These are phyloP conservation scores for Caenorhabditis angaria DNA, from an alignment of 2,888 invertebrate species.

Conservation along the genomic window DNA sequence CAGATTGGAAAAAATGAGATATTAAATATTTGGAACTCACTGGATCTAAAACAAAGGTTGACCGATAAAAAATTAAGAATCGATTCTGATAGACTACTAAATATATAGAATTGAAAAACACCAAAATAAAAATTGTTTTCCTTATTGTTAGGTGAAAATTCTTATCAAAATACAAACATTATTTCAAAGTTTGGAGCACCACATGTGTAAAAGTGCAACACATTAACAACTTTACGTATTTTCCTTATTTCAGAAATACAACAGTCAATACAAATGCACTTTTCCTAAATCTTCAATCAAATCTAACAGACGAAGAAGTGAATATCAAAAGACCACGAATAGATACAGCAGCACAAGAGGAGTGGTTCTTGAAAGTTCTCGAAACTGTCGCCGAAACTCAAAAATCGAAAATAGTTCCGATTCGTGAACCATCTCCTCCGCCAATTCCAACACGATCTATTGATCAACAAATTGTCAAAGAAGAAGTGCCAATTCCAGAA, in stretches of 20 bases:
- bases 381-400: constrained; percentile 18
- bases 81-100: too few relatives aligned
- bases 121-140: too few relatives aligned
- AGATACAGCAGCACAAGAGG: constrained; percentile 13
- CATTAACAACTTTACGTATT: too few relatives aligned
- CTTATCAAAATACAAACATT: too few relatives aligned
- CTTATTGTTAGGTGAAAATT: too few relatives aligned
- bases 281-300: not conserved
- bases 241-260: not conserved
- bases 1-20: too few relatives aligned
- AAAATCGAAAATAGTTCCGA: not conserved
- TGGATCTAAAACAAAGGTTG: too few relatives aligned
- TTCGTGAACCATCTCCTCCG: constrained; percentile 4
- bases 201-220: too few relatives aligned
- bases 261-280: not conserved
- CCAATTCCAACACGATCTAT: not conserved
- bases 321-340: constrained; percentile 14
- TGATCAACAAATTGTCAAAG: not conserved
- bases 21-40: too few relatives aligned
- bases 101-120: too few relatives aligned
- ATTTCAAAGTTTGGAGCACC: too few relatives aligned
- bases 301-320: not conserved
- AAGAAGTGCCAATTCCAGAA: not conserved
- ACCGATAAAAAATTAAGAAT: too few relatives aligned
- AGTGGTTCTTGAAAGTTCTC: constrained; percentile 27